A percentile compares a stretch with the other conserved stretches of the same genome.
phyloP scores from a whole-genome alignment of 2,888 invertebrate species.

The Dyspetes luteomarginatus region DNA sequence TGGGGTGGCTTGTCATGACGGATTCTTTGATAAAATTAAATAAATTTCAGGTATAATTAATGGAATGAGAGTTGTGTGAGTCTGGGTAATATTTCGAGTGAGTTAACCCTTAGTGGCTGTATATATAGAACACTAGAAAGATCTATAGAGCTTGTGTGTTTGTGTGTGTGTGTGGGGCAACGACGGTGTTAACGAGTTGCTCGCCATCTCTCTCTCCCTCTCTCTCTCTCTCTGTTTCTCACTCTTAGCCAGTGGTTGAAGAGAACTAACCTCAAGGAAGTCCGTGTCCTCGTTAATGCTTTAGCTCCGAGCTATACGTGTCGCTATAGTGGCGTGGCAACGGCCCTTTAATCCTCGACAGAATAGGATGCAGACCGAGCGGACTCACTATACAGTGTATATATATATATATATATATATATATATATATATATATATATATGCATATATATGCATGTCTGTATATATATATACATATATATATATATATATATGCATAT shows the following conservation, averaged over 20 bases:
- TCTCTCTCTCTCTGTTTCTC: conserved; percentile 7
- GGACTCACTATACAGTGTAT: not conserved
- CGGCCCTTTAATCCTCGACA: conserved; percentile 60
- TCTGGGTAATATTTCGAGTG: not conserved
- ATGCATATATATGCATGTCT: too few species aligned
- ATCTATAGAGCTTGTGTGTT: conserved; percentile 28
- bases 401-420: too few species aligned
- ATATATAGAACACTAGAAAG: conserved; percentile 15
- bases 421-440: not conserved
- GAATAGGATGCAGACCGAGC: conserved; percentile 35
- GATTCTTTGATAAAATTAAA: too few species aligned
- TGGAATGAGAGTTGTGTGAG: too few species aligned
- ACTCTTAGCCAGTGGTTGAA: conserved; percentile 18
- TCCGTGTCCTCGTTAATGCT: conserved; percentile 55
- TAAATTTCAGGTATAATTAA: too few species aligned
- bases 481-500: not conserved
- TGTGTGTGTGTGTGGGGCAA: conserved; percentile 31
- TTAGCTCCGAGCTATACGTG: conserved; percentile 1
- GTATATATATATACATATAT: not conserved
- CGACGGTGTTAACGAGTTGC: conserved; percentile 58
- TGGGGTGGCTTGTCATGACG: too few species aligned
- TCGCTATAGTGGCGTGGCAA: conserved; percentile 46
- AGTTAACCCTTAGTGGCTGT: conserved; percentile 33
- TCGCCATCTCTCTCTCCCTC: conserved; percentile 13
- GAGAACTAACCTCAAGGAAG: conserved; percentile 56